Evolutionary conservation across 1,140 invertebrate species (phyloP).

Genomic region (Drosophila athabasca): DNA sequence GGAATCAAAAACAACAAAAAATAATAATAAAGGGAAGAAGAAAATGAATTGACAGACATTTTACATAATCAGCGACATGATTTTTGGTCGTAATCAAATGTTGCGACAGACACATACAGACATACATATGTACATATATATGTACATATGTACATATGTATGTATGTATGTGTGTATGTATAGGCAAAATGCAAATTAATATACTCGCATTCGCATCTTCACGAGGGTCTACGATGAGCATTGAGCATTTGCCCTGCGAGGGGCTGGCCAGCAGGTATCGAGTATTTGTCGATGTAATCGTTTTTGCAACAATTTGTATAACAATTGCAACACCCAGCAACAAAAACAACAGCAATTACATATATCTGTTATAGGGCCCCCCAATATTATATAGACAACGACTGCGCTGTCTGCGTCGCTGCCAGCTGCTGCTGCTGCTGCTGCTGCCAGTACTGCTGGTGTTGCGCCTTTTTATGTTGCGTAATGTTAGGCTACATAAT

Average conservation of each 20-base stretch:
- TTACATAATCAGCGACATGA: constrained; percentile 25
- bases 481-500: constrained; percentile 80
- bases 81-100: constrained; percentile 9
- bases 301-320: constrained; percentile 66
- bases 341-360: constrained; percentile 20
- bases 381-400: constrained; percentile 11
- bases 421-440: constrained; percentile 16
- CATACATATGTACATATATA: no score
- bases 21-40: background rate
- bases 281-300: constrained; percentile 52
- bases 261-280: background rate
- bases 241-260: no score
- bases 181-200: constrained; percentile 39
- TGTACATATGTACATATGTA: no score
- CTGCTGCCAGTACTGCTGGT: constrained; percentile 6
- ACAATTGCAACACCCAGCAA: constrained; percentile 43
- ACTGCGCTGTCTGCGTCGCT: background rate
- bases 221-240: background rate
- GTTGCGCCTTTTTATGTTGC: constrained; percentile 70
- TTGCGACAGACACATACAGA: constrained; percentile 11
- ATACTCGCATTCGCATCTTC: background rate
- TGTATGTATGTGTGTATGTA: no score
- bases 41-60: constrained; percentile 8
- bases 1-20: constrained; percentile 1
- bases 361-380: constrained; percentile 34